phyloP scores from a whole-genome alignment of 53 echinoderm and acorn worm species.

The Patiria pectinifera region DNA sequence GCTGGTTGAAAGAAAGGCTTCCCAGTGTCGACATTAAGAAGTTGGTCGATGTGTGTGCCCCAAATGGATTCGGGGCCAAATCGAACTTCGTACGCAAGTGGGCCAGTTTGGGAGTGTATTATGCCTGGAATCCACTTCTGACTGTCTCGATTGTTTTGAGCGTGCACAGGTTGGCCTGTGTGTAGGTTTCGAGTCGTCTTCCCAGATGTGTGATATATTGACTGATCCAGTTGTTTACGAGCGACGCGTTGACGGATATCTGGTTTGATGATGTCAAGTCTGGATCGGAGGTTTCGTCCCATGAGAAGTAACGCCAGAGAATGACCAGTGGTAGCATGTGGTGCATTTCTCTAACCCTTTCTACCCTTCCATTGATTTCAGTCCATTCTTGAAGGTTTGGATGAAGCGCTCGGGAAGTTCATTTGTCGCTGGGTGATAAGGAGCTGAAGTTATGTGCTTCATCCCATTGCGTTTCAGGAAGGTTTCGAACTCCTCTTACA shows the following conservation, averaged over 20 bases:
- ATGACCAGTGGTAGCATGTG: conserved; percentile 49
- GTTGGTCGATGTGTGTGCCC: conserved; percentile 43
- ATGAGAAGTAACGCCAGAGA: conserved; percentile 37
- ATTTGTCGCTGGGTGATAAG: no score
- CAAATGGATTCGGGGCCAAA: conserved; percentile 44
- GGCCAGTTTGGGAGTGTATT: conserved; percentile 38
- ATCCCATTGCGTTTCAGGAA: no score
- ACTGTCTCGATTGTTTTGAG: conserved; percentile 27
- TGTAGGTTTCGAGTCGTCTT: conserved; percentile 19
- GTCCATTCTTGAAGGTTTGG: conserved; percentile 57
- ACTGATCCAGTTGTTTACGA: conserved; percentile 29
- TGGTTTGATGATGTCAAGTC: no score
- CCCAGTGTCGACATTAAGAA: conserved; percentile 36
- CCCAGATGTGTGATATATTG: neutral
- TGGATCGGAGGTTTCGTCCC: no score
- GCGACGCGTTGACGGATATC: no score
- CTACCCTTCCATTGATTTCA: conserved; percentile 56
- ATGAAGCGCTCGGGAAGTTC: conserved; percentile 61
- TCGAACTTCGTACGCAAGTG: conserved; percentile 46
- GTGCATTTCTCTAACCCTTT: conserved; percentile 55
- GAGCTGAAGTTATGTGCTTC: no score
- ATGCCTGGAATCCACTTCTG: conserved; percentile 52
- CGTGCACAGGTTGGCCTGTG: conserved; percentile 39
- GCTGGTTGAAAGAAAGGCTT: neutral
- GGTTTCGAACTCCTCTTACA: no score